Percentiles rank a stretch among this genome's conserved stretches.
These are phyloP conservation scores for Drosophila cognata DNA, from an alignment of 2,888 invertebrate species.

Conservation along the genomic window DNA sequence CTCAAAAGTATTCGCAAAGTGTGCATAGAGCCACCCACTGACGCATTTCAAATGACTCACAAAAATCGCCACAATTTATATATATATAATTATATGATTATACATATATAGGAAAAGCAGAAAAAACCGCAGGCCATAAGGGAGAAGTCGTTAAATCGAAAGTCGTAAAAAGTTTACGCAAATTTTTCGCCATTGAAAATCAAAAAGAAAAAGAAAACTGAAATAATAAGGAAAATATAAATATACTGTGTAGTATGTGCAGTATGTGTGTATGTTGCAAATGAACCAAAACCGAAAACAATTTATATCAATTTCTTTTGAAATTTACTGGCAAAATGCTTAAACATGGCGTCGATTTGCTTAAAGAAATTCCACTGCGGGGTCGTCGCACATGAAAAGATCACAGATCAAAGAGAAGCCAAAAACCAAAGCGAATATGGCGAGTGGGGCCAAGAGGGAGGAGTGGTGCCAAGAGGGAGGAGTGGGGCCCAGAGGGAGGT, in stretches of 20 bases:
- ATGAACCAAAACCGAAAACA: constrained; percentile 36
- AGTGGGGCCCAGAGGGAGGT: constrained; percentile 4
- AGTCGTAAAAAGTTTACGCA: constrained; percentile 72
- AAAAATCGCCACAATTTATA: constrained; percentile 3
- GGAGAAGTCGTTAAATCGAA: constrained; percentile 63
- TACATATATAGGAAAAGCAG: constrained; percentile 1
- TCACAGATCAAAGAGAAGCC: constrained; percentile 71
- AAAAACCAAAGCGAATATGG: constrained; percentile 18
- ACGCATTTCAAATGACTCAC: constrained; percentile 52
- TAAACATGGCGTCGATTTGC: constrained; percentile 83
- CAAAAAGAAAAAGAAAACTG: constrained; percentile 13
- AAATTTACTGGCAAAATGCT: constrained; percentile 81
- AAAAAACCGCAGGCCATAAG: constrained; percentile 52
- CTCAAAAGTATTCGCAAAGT: constrained; percentile 42
- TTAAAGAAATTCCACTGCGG: constrained; percentile 75
- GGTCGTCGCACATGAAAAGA: constrained; percentile 66
- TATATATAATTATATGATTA: neutral
- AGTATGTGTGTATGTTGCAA: constrained; percentile 8
- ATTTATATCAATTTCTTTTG: constrained; percentile 77
- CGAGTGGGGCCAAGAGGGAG: neutral
- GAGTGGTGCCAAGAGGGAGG: neutral
- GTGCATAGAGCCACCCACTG: constrained; percentile 29
- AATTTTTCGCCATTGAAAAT: constrained; percentile 62
- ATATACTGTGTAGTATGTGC: constrained; percentile 3
- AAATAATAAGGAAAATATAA: constrained; percentile 15